Evolutionary conservation across 2,113 vertebrate genomes (phyloP), one percentile per base, ranked within the genome.

Genomic region (Pyxicephalus adspersus): DNA sequence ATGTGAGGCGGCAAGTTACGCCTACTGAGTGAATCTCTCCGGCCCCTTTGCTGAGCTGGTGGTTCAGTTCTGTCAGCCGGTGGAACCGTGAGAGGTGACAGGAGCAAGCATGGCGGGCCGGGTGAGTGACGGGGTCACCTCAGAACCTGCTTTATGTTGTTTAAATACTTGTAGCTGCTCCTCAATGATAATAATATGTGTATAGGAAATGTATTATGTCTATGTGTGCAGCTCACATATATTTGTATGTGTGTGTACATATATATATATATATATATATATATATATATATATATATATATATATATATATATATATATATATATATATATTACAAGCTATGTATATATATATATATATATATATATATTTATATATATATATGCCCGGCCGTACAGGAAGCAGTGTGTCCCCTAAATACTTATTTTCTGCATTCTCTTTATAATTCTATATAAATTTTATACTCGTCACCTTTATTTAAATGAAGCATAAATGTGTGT

Each of bases 41-140:
- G 6, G 72, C 67, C 61, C 26, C 61, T n/a, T 38, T 81, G 78
- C 58, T 81, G 78, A 81, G 78, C 78, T 80, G 78, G 38, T 57
- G 20, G 23, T 52, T 11, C 66, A 22, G 31, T 9, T 54, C 34
- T 61, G 20, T 50, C 19, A 28, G 77, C 67, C 58, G 78, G 78
- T 54, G 16, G 3, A 6, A 31, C 45, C 25, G 67, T 64, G 77
- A 18, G 68, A 29, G 58, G 45, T 19, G 23, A 72, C 55, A 19
- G 15, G 19, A 54, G 78, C 78, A 38, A 58, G n/a, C 17, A 81
- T 81, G 78, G 78, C 78, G 57, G 50, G 20, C 5, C 78, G 78
- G 78, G 78, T 81, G 31, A 81, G 78, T 81, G 67, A 64, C 66
- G 15, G 68, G n/a, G 50, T 34, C 71, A 58, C 3, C 15, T 26